These are phyloP conservation scores for Atopsyche davidsoni DNA, from an alignment of 1,140 invertebrate genomes.

Conservation along the genomic window DNA sequence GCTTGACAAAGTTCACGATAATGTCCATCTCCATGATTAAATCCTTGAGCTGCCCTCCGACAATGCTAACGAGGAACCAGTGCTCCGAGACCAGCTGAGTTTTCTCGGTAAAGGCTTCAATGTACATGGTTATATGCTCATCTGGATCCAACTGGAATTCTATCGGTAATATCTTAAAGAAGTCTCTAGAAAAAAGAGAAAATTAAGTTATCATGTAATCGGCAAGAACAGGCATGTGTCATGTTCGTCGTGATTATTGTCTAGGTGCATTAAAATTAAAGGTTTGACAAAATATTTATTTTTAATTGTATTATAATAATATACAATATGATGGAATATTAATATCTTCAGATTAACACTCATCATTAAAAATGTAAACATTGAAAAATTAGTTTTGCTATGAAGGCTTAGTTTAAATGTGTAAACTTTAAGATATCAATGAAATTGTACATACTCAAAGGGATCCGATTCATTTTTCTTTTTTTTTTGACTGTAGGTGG, in stretches of 20 bases:
- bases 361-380: too few relatives aligned
- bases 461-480: constrained; percentile 2
- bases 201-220: neutral
- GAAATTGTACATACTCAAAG: too few relatives aligned
- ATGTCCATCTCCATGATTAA: constrained; percentile 5
- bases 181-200: neutral
- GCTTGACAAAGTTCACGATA: constrained; percentile 2
- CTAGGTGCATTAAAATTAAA: too few relatives aligned
- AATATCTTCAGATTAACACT: too few relatives aligned
- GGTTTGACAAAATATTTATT: neutral
- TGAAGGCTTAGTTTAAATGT: too few relatives aligned
- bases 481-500: constrained; percentile 5
- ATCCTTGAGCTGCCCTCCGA: constrained; percentile 10
- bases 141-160: neutral
- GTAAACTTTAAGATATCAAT: too few relatives aligned
- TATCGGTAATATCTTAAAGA: constrained; percentile 2
- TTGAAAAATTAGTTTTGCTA: too few relatives aligned
- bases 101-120: constrained; percentile 7
- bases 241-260: too few relatives aligned
- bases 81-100: constrained; percentile 1
- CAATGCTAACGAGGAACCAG: constrained; percentile 4
- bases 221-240: too few relatives aligned
- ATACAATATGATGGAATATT: too few relatives aligned
- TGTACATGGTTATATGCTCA: neutral
- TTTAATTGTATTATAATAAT: neutral